These are phyloP conservation scores for Podocnemis expansa DNA, from an alignment of 2,113 vertebrate species.

Conservation along the genomic window DNA sequence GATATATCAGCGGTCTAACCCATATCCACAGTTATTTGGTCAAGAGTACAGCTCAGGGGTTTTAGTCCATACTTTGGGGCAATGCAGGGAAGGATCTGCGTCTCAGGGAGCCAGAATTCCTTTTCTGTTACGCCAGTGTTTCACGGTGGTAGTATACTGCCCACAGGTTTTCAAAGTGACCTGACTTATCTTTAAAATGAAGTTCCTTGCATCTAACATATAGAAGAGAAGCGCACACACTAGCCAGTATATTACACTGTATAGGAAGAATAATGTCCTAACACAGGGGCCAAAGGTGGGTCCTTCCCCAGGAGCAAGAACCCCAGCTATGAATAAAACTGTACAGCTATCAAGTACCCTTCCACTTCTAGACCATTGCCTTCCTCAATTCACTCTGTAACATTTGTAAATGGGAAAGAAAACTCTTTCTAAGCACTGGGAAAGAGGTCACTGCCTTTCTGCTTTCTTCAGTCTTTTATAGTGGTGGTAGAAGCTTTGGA, in stretches of 20 bases:
- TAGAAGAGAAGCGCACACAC: not conserved
- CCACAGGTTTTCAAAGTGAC: not conserved
- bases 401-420: not conserved
- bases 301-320: not conserved
- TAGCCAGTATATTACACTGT: not conserved
- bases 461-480: not conserved
- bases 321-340: not conserved
- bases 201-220: not conserved
- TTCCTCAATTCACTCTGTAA: not conserved
- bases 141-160: not conserved
- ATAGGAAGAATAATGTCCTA: not conserved
- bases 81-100: not conserved
- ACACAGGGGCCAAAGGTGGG: not conserved
- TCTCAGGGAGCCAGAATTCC: not conserved
- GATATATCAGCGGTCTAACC: not conserved
- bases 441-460: not conserved
- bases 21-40: not conserved
- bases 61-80: not conserved
- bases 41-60: not conserved
- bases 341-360: not conserved
- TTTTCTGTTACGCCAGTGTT: not conserved
- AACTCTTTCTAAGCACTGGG: not conserved
- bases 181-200: not conserved
- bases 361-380: not conserved
- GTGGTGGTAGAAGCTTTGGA: not conserved